Evolutionary conservation across 2,888 invertebrate genomes (phyloP).

Genomic region (Myathropa florea): DNA sequence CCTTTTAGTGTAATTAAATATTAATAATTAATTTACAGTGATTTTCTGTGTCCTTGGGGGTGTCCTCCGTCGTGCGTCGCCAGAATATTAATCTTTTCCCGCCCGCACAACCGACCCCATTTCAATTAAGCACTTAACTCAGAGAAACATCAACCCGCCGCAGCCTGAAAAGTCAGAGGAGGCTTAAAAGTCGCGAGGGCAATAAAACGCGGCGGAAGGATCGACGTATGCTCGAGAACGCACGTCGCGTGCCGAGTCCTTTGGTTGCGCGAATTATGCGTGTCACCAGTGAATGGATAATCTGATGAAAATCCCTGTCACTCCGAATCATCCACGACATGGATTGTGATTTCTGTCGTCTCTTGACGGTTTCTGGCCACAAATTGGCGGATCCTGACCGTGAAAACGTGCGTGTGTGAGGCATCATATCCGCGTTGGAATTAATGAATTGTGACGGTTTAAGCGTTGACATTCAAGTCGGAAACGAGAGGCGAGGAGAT

Average conservation of each 20-base stretch:
- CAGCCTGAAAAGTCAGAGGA: neutral
- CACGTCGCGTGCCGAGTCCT: neutral
- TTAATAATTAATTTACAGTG: slow-evolving; percentile 8
- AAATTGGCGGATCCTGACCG: neutral
- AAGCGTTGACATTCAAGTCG: neutral
- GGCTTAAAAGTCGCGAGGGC: neutral
- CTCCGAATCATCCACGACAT: neutral
- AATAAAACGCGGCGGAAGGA: neutral
- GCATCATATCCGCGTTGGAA: neutral
- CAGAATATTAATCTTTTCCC: neutral
- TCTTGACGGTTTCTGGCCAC: neutral
- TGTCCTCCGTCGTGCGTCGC: neutral
- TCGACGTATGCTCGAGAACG: neutral
- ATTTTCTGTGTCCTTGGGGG: neutral
- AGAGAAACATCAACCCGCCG: neutral
- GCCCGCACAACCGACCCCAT: neutral
- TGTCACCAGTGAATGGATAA: neutral
- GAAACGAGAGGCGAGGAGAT: neutral
- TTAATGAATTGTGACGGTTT: slow-evolving; percentile 21
- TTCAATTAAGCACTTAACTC: neutral
- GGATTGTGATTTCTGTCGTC: neutral
- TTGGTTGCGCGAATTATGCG: neutral
- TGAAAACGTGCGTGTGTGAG: neutral
- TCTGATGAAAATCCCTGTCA: neutral
- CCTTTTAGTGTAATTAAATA: slow-evolving; percentile 10